Base-by-base conservation (phyloP, 2,113 vertebrate genomes). In the Ia io region DNA sequence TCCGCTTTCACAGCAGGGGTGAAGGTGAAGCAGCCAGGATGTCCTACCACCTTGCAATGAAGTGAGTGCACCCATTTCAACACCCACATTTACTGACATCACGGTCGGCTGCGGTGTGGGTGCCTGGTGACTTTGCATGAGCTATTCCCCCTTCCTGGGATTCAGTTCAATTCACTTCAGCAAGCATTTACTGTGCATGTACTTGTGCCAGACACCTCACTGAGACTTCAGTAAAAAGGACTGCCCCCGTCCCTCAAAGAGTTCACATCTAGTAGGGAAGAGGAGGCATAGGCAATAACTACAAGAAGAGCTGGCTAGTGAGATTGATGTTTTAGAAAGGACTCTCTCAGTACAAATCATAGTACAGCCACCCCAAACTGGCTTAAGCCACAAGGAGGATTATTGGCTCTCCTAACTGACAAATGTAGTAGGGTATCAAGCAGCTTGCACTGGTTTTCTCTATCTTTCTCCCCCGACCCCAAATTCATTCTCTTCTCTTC, bases 41-140 rank as follows among this genome's bases (percentile, higher is more conserved):
- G 35, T 22, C 44, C 23, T n/a, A 18, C 32, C 20, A 53, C 51
- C 71, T 17, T 59, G 49, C 67, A 77, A 25, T 3, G 28, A 67
- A 79, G 56, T 30, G 42, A 84, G 56, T 30, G 35, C 35, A 13
- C 30, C 37, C 61, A 69, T 44, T 11, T 49, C 61, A 69, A 47
- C 59, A 42, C 23, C 73, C 73, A 69, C 16, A 4, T 28, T 25
- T 28, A 20, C 35, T 13, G 13, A 35, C 28, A 6, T 22, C 5
- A 6, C 0, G 1, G 13, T 78, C 30, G 35, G 77, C n/a, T 1
- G 1, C 3, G 5, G 10, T 49, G 20, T 9, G 8, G 1, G 1
- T 47, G 18, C 40, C 47, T 89, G 16, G 6, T 87, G 53, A 37
- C 49, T 88, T 67, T 35, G 20, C n/a, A 23, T 22, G 11, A 77